phyloP scores from a whole-genome alignment of 2,113 vertebrate species.

The Gymnobelideus leadbeateri region DNA sequence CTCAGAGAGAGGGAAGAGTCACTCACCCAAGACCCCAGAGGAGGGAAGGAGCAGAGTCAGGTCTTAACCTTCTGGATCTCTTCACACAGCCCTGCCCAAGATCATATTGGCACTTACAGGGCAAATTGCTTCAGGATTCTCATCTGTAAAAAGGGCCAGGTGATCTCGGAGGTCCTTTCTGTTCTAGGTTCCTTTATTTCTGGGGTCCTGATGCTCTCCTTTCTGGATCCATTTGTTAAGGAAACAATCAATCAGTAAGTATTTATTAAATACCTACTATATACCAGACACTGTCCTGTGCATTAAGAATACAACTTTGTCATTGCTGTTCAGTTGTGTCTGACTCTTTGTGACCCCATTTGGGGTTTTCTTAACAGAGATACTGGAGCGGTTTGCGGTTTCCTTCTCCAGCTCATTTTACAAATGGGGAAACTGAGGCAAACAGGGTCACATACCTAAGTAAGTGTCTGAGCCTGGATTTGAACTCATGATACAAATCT shows the following conservation, averaged over 20 bases:
- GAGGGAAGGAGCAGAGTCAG: background rate
- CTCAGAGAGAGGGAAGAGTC: background rate
- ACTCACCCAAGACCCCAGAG: background rate
- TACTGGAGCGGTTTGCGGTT: background rate
- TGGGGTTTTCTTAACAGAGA: background rate
- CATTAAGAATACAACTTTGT: background rate
- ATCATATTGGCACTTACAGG: background rate
- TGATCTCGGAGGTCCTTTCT: background rate
- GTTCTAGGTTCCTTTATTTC: background rate
- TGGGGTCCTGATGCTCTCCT: background rate
- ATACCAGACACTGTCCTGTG: background rate
- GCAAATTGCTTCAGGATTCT: background rate
- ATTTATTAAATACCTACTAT: accelerated
- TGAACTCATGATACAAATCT: background rate
- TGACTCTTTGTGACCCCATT: background rate
- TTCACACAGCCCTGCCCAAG: background rate
- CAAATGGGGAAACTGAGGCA: background rate
- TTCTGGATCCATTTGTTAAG: background rate
- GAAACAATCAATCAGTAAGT: accelerated
- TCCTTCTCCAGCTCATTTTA: background rate
- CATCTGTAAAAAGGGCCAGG: too few relatives aligned
- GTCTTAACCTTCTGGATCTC: background rate
- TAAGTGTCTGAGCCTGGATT: background rate
- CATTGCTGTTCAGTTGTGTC: background rate
- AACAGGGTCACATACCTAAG: background rate